Evolutionary conservation across 2,797 vertebrate genomes (phyloP).

Genomic region (Heteromormyrus szaboi): DNA sequence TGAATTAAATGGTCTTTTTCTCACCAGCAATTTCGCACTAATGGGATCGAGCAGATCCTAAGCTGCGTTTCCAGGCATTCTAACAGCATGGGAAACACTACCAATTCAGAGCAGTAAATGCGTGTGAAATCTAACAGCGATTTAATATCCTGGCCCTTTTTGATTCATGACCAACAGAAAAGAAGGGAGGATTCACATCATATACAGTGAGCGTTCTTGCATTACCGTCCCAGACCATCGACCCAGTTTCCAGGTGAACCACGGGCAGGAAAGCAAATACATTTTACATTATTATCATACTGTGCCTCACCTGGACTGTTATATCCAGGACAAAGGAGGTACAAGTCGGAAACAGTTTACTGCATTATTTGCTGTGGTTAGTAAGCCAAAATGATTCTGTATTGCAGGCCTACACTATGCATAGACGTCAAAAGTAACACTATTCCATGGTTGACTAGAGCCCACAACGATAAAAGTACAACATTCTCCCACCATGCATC

Average conservation of each 20-base stretch:
- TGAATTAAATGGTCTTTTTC: neutral
- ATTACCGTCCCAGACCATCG: neutral
- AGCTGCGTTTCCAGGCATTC: neutral
- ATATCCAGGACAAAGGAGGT: neutral
- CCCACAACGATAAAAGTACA: neutral
- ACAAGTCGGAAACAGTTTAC: neutral
- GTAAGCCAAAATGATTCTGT: neutral
- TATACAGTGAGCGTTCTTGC: neutral
- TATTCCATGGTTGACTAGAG: neutral
- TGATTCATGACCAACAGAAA: neutral
- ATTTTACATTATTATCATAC: neutral
- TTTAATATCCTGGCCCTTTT: neutral
- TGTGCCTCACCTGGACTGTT: neutral
- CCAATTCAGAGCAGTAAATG: neutral
- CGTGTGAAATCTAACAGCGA: neutral
- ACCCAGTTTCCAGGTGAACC: neutral
- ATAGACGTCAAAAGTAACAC: neutral
- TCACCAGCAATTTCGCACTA: neutral
- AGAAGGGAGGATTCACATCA: neutral
- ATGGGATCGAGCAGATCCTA: neutral
- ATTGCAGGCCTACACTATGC: neutral
- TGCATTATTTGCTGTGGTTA: neutral
- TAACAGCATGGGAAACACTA: neutral
- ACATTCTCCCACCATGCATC: neutral
- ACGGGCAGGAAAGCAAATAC: neutral